Percentiles rank a stretch among this genome's conserved stretches.
These are phyloP conservation scores for Heliconius melpomene DNA, from an alignment of 1,140 invertebrate genomes.

Conservation along the genomic window DNA sequence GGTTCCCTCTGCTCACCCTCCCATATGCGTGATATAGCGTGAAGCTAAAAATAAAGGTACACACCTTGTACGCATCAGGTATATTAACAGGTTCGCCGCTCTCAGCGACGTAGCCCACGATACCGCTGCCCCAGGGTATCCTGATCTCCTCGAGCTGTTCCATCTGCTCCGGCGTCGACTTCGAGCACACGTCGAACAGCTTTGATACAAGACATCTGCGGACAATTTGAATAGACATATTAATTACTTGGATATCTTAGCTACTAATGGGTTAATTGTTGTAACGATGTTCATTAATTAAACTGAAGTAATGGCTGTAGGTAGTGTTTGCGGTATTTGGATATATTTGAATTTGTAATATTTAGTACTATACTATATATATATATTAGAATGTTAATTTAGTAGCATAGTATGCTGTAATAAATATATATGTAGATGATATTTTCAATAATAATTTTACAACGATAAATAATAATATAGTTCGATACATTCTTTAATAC, in stretches of 20 bases:
- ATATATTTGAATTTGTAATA: too few relatives aligned
- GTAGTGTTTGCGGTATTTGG: background rate
- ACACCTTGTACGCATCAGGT: constrained; percentile 96
- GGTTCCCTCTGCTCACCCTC: too few relatives aligned
- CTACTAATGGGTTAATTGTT: too few relatives aligned
- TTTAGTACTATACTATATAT: too few relatives aligned
- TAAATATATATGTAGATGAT: too few relatives aligned
- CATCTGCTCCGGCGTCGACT: constrained; percentile 94
- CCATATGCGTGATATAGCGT: background rate
- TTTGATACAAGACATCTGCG: constrained; percentile 92
- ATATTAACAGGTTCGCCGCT: constrained; percentile 96
- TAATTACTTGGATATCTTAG: background rate
- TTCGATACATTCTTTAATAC: background rate
- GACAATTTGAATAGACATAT: constrained; percentile 36
- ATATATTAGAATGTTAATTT: too few relatives aligned
- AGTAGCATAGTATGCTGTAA: too few relatives aligned
- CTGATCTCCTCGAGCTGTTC: constrained; percentile 95
- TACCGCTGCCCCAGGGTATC: constrained; percentile 94
- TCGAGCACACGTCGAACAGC: constrained; percentile 95
- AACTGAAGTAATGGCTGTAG: background rate
- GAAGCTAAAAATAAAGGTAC: constrained; percentile 39
- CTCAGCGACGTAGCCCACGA: constrained; percentile 96
- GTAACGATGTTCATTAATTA: background rate
- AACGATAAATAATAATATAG: too few relatives aligned
- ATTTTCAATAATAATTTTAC: too few relatives aligned